Conservation (phyloP, 2,113 vertebrate genomes). For the Pangasianodon hypophthalmus region DNA sequence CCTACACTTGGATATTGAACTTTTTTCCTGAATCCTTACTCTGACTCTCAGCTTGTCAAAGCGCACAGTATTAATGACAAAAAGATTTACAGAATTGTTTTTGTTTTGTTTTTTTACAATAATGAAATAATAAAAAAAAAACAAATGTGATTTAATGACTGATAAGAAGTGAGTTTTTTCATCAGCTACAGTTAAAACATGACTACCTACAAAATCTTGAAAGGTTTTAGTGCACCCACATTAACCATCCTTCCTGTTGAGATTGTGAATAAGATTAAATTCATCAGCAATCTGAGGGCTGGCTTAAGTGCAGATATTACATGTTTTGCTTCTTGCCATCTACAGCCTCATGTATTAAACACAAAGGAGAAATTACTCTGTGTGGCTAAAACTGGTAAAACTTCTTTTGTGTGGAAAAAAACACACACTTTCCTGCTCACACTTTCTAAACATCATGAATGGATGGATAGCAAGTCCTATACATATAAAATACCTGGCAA, state of each 20-base stretch:
- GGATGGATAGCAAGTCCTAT: not conserved
- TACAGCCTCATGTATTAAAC: conserved; percentile 64
- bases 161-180: not conserved
- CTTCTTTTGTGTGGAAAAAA: conserved; percentile 62
- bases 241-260: conserved; percentile 23
- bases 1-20: not conserved
- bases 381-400: conserved; percentile 64
- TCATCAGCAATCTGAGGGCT: conserved; percentile 62
- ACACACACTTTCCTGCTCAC: conserved; percentile 23
- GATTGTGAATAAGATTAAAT: conserved; percentile 60
- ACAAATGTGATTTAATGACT: not conserved
- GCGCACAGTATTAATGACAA: not conserved
- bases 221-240: not conserved
- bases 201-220: not conserved
- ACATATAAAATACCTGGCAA: not conserved
- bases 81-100: not conserved
- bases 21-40: not conserved
- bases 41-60: not conserved
- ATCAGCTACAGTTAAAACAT: not conserved
- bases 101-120: not conserved
- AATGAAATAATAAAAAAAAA: not conserved
- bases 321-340: conserved; percentile 63
- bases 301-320: conserved; percentile 66
- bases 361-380: conserved; percentile 63
- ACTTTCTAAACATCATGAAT: conserved; percentile 7